A percentile compares a stretch with the other conserved stretches of the same genome.
phyloP scores from a whole-genome alignment of 2,888 invertebrate genomes.

The Leptinotarsa juncta region DNA sequence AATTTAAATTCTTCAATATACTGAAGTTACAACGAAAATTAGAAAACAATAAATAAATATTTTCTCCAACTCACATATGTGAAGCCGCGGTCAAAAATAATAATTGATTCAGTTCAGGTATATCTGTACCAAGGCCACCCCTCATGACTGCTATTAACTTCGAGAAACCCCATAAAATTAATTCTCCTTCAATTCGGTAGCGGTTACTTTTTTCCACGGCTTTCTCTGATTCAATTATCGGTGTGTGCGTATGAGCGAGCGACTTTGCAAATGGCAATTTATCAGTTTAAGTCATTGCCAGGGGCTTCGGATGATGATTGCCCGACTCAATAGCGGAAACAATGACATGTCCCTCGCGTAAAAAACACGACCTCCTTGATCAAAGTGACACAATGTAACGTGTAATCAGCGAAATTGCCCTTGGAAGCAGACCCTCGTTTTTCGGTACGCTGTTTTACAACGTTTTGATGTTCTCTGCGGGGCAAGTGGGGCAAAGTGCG shows the following conservation, averaged over 20 bases:
- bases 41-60: no score
- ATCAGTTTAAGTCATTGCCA: slow-evolving; percentile 49
- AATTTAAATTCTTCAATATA: no score
- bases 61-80: no score
- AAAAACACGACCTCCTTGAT: slow-evolving; percentile 64
- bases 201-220: slow-evolving; percentile 33
- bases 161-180: slow-evolving; percentile 11
- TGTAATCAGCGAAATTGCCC: slow-evolving; percentile 58
- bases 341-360: slow-evolving; percentile 62
- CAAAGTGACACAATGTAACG: slow-evolving; percentile 64
- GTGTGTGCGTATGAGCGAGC: slow-evolving; percentile 27
- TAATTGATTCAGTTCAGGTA: no score
- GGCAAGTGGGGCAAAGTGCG: neutral
- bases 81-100: neutral
- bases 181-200: slow-evolving; percentile 23
- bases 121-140: neutral
- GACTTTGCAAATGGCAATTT: slow-evolving; percentile 49
- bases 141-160: neutral
- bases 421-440: slow-evolving; percentile 32
- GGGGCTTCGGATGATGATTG: slow-evolving; percentile 42
- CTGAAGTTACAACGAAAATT: no score
- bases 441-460: slow-evolving; percentile 31
- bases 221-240: slow-evolving; percentile 47
- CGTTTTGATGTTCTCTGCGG: neutral
- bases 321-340: slow-evolving; percentile 58